Base-by-base conservation (phyloP, 2,888 invertebrate genomes). In the Fragum fragum region DNA sequence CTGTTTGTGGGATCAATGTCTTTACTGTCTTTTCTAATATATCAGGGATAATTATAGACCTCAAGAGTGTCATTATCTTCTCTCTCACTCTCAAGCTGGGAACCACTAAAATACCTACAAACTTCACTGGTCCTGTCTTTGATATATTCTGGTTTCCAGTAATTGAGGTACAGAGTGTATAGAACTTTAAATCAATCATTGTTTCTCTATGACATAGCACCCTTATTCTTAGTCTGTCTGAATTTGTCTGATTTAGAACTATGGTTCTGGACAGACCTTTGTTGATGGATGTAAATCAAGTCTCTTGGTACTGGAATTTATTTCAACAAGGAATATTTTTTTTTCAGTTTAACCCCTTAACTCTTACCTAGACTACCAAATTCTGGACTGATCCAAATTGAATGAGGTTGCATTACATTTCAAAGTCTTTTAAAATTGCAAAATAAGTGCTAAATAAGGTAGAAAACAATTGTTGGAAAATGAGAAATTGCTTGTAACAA, bases 11-110 rank as follows among this genome's bases (percentile, higher is more conserved):
- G 28, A 63, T 63, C 63, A 63, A 63, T 63, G 63, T 28, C 18
- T 63, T 63, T 18, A 23, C 61, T 61, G 63, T 63, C 63, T 63
- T 63, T 28, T 36, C 63, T 28, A 32, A 63, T 63, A 63, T 63
- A 63, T 63, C 63, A 63, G 63, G 28, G n/a, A 63, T 63, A 63
- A 63, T 63, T 63, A 63, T 28, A 63, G 36, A 29, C 63, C 28
- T 36, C 63, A 32, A 63, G 63, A 63, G 63, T 63, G 63, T 63
- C 63, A 63, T 63, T 63, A 63, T 63, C 63, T 36, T 16, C 21
- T 32, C 29, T 63, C 63, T 36, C 63, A 11, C 32, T n/a, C 36
- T 63, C 32, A 63, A 36, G 32, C 63, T n/a, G 28, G 57, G 26
- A 57, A 57, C 57, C 57, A 57, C 57, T 57, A 63, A 63, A 32